Evolutionary conservation across 2,797 vertebrate species (phyloP).

Genomic region (Podarcis lilfordi): DNA sequence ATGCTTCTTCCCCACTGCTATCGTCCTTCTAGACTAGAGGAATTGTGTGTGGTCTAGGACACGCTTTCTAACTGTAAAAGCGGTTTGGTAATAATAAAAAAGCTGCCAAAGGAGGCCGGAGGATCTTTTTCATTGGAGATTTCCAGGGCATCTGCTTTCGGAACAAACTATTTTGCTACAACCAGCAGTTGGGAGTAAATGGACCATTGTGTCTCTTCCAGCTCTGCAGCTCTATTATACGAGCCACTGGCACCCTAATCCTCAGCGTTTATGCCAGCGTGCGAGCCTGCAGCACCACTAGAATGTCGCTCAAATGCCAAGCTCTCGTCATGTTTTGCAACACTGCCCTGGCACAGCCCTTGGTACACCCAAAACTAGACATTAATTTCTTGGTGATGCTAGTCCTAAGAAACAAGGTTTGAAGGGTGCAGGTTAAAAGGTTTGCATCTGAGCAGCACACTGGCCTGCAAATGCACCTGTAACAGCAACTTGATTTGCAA

Average conservation of each 20-base stretch:
- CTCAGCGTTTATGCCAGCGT: neutral
- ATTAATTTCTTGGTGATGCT: neutral
- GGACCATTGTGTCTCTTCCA: neutral
- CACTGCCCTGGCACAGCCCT: neutral
- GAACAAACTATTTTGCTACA: neutral
- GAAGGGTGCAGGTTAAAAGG: neutral
- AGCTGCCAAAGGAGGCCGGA: too few species aligned
- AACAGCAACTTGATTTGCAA: neutral
- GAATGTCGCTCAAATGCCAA: slow-evolving; percentile 15
- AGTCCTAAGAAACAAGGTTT: neutral
- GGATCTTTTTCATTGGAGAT: neutral
- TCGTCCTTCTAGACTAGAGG: too few species aligned
- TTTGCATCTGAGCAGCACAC: neutral
- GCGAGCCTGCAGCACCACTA: neutral
- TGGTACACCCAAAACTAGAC: neutral
- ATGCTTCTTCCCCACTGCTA: too few species aligned
- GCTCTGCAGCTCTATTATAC: neutral
- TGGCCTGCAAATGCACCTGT: neutral
- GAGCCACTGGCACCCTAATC: neutral
- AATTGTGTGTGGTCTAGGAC: neutral
- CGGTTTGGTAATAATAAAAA: neutral
- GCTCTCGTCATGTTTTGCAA: neutral
- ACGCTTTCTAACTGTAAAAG: neutral
- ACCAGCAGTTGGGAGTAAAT: neutral
- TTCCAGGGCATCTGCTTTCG: neutral